Evolutionary conservation across 2,113 vertebrate genomes (phyloP).

Genomic region (Thomomys bottae): DNA sequence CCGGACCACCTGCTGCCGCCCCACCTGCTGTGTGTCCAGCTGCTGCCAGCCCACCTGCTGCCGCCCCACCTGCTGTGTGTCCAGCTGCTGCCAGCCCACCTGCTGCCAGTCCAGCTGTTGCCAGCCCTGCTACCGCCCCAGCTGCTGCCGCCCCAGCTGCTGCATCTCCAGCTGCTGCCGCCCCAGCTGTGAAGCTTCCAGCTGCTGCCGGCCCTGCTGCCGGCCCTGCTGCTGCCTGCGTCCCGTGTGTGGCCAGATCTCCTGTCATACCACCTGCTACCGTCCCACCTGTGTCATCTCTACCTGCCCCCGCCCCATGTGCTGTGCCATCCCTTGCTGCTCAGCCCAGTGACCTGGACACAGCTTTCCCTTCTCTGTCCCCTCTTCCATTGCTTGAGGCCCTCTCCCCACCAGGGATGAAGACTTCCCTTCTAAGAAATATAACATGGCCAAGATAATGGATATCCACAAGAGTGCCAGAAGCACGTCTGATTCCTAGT

Average conservation of each 20-base stretch:
- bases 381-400: background rate
- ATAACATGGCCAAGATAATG: background rate
- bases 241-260: background rate
- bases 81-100: background rate
- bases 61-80: conserved; percentile 26
- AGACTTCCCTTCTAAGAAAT: background rate
- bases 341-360: too few species aligned
- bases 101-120: conserved; percentile 42
- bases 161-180: background rate
- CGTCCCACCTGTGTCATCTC: background rate
- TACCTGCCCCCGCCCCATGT: conserved; percentile 46
- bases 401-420: background rate
- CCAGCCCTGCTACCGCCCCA: background rate
- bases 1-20: too few species aligned
- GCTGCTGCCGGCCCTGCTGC: conserved; percentile 26
- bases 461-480: background rate
- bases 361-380: background rate
- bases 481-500: background rate
- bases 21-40: background rate
- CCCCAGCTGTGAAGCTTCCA: background rate
- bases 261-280: background rate
- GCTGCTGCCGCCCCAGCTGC: background rate
- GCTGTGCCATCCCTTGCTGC: conserved; percentile 44
- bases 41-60: background rate
- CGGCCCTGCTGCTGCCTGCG: background rate